A percentile compares a stretch with the other conserved stretches of the same genome.
These are phyloP conservation scores for Fragum fragum DNA, from an alignment of 2,888 invertebrate genomes.

Conservation along the genomic window DNA sequence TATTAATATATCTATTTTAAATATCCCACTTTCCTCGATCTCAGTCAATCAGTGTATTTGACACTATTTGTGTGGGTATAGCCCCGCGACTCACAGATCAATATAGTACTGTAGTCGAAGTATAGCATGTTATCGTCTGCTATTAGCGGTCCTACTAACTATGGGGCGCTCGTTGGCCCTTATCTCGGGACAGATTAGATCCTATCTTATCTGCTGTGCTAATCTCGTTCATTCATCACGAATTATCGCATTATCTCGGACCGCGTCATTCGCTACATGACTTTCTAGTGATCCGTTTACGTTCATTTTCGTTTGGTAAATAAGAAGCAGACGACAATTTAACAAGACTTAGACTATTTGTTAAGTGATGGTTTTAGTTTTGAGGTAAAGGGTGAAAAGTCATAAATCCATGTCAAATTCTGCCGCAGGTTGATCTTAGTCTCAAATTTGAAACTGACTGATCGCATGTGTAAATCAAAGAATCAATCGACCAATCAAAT, in stretches of 20 bases:
- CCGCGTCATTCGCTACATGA: slow-evolving; percentile 58
- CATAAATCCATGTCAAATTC: neutral
- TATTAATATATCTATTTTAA: neutral
- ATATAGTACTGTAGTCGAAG: slow-evolving; percentile 55
- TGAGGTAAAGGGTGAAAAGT: no score
- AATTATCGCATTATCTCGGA: slow-evolving; percentile 62
- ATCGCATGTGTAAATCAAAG: no score
- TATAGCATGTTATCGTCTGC: slow-evolving; percentile 48
- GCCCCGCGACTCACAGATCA: slow-evolving; percentile 39
- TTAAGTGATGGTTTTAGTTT: no score
- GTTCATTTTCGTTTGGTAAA: neutral
- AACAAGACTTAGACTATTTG: neutral
- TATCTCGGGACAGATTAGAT: slow-evolving; percentile 63
- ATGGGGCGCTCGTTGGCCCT: slow-evolving; percentile 62
- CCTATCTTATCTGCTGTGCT: slow-evolving; percentile 59
- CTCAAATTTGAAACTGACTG: no score
- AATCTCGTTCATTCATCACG: slow-evolving; percentile 64
- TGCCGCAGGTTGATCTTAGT: no score
- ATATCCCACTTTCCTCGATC: slow-evolving; percentile 19
- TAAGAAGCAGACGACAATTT: slow-evolving; percentile 6
- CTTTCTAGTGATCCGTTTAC: slow-evolving; percentile 20
- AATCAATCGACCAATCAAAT: no score
- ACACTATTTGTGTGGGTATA: slow-evolving; percentile 16
- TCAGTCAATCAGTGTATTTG: slow-evolving; percentile 17
- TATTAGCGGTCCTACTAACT: slow-evolving; percentile 54